Evolutionary conservation across 2,888 invertebrate genomes (phyloP).

Genomic region (Chalcosyrphus nemorum): DNA sequence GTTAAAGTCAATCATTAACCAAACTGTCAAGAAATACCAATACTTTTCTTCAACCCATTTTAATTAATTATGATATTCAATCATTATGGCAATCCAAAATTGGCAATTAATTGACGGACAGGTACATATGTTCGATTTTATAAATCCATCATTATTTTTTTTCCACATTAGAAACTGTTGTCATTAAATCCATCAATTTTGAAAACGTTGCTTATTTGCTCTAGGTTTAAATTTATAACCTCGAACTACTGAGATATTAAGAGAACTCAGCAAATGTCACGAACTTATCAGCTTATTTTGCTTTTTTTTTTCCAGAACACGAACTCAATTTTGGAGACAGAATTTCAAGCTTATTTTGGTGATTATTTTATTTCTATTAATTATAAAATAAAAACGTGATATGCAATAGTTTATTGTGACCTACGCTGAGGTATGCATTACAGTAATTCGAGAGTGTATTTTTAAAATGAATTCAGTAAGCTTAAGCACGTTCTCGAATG

Average conservation of each 20-base stretch:
- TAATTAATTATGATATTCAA: slow-evolving; percentile 4
- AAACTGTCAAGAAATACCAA: too few species aligned
- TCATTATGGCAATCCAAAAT: not conserved
- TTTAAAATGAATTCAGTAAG: not conserved
- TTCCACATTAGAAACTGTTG: not conserved
- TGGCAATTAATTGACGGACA: not conserved
- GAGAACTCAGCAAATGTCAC: not conserved
- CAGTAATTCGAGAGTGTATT: not conserved
- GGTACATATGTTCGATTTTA: not conserved
- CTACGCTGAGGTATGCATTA: not conserved
- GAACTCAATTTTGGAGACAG: not conserved
- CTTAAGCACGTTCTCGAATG: not conserved
- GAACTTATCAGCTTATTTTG: not conserved
- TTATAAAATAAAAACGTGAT: not conserved
- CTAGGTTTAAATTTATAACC: too few species aligned
- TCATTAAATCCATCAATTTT: not conserved
- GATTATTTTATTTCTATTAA: not conserved
- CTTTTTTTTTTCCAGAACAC: not conserved
- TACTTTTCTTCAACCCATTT: not conserved
- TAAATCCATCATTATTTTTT: too few species aligned
- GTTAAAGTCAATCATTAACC: too few species aligned
- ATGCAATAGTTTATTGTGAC: not conserved
- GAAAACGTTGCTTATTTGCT: not conserved
- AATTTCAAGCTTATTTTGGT: not conserved
- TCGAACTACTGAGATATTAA: not conserved